phyloP scores from a whole-genome alignment of 2,888 invertebrate genomes.

The Rugalucina vietnamica region DNA sequence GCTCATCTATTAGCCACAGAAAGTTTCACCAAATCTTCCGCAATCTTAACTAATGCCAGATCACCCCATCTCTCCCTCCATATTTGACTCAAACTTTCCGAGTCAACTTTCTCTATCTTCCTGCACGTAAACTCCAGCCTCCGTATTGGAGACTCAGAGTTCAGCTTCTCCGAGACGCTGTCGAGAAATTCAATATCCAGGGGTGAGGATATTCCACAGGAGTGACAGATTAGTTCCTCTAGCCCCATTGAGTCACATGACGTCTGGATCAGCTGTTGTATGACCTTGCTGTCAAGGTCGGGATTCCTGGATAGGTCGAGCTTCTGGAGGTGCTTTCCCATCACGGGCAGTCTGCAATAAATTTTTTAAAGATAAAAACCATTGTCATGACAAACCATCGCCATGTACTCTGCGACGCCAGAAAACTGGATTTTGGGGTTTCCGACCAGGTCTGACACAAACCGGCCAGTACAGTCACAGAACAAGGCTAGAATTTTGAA shows the following conservation, averaged over 20 bases:
- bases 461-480: too few relatives aligned
- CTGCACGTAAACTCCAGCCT: conserved; percentile 65
- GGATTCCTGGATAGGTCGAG: conserved; percentile 71
- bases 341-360: conserved; percentile 66
- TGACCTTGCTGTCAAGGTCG: conserved; percentile 63
- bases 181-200: conserved; percentile 72
- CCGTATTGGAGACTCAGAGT: conserved; percentile 49
- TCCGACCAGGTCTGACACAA: too few relatives aligned
- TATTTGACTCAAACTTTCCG: conserved; percentile 66
- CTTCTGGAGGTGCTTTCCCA: conserved; percentile 63
- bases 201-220: conserved; percentile 72
- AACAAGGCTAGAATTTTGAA: too few relatives aligned
- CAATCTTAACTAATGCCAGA: conserved; percentile 38
- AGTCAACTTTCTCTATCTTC: conserved; percentile 66
- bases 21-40: not conserved
- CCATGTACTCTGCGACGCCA: too few relatives aligned
- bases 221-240: conserved; percentile 64
- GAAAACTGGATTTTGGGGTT: too few relatives aligned
- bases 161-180: conserved; percentile 69
- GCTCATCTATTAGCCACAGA: not conserved
- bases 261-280: conserved; percentile 66
- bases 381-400: too few relatives aligned
- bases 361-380: too few relatives aligned
- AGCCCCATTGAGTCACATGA: conserved; percentile 58
- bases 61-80: conserved; percentile 73